Evolutionary conservation across 2,888 invertebrate genomes (phyloP).

Genomic region (Mythimna impura): DNA sequence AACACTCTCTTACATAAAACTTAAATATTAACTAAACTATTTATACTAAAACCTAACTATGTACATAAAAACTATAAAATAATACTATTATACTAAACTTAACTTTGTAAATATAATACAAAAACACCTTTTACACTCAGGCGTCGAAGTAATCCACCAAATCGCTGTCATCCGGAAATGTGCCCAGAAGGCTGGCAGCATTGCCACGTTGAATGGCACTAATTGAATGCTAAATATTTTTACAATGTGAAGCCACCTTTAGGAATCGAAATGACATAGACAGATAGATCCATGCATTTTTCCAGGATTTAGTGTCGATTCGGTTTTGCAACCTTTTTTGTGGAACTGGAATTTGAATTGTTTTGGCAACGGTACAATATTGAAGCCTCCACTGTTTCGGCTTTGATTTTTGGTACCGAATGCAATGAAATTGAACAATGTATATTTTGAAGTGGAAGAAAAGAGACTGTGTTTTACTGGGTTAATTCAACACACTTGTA

Average conservation of each 20-base stretch:
- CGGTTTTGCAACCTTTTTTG: constrained; percentile 22
- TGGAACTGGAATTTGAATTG: constrained; percentile 43
- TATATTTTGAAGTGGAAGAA: not conserved
- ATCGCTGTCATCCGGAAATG: too few relatives aligned
- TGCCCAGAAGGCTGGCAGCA: too few relatives aligned
- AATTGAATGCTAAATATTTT: not conserved
- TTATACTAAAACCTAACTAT: too few relatives aligned
- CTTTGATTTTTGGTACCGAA: constrained; percentile 17
- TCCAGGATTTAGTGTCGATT: constrained; percentile 15
- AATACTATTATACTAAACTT: too few relatives aligned
- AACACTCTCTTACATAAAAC: too few relatives aligned
- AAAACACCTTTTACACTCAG: too few relatives aligned
- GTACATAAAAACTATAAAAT: too few relatives aligned
- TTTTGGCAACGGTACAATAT: constrained; percentile 46
- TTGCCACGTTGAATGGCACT: too few relatives aligned
- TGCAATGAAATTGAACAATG: not conserved
- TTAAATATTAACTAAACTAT: too few relatives aligned
- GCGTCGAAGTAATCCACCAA: too few relatives aligned
- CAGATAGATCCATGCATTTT: constrained; percentile 14
- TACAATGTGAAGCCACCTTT: not conserved
- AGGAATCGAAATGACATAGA: constrained; percentile 8
- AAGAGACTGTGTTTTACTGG: not conserved
- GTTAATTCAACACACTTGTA: not conserved
- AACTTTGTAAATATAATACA: too few relatives aligned
- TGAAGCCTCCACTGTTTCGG: constrained; percentile 16